Conservation (phyloP, 2,113 vertebrate species). For the Lasiurus borealis region DNA sequence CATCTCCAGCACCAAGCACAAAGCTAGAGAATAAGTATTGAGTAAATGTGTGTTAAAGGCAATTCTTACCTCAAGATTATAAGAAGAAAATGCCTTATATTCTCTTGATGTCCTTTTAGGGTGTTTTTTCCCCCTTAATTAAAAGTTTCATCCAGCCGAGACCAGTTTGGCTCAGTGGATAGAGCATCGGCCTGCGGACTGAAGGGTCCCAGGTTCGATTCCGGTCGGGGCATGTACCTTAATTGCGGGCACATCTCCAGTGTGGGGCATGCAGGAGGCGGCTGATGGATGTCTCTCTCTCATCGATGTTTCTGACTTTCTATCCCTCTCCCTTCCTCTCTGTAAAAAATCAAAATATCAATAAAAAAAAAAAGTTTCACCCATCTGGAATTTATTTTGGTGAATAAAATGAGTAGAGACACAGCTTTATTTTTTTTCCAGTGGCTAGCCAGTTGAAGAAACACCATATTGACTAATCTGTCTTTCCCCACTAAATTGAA, state of each 20-base stretch:
- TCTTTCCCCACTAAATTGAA: background rate
- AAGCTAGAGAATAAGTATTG: background rate
- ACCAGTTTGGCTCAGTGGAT: too few relatives aligned
- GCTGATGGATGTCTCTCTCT: too few relatives aligned
- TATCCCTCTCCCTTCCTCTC: too few relatives aligned
- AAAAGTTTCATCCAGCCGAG: conserved; percentile 36
- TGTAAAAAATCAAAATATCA: too few relatives aligned
- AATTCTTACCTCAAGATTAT: conserved; percentile 21
- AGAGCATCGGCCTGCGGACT: too few relatives aligned
- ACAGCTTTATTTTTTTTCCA: conserved; percentile 56
- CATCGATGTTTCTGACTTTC: too few relatives aligned
- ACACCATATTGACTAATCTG: conserved; percentile 40
- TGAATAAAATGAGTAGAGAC: conserved; percentile 35
- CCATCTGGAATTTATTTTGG: conserved; percentile 66
- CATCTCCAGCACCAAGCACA: background rate
- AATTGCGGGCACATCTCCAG: too few relatives aligned
- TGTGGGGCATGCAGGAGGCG: too few relatives aligned
- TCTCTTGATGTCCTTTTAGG: conserved; percentile 14
- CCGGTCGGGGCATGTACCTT: too few relatives aligned
- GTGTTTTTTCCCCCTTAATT: background rate
- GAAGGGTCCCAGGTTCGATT: too few relatives aligned
- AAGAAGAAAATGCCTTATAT: background rate
- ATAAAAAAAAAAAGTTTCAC: conserved; percentile 37
- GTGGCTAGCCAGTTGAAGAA: conserved; percentile 33
- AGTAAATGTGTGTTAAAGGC: conserved; percentile 27